Evolutionary conservation across 2,113 vertebrate genomes (phyloP).

Genomic region (Toxostoma redivivum): DNA sequence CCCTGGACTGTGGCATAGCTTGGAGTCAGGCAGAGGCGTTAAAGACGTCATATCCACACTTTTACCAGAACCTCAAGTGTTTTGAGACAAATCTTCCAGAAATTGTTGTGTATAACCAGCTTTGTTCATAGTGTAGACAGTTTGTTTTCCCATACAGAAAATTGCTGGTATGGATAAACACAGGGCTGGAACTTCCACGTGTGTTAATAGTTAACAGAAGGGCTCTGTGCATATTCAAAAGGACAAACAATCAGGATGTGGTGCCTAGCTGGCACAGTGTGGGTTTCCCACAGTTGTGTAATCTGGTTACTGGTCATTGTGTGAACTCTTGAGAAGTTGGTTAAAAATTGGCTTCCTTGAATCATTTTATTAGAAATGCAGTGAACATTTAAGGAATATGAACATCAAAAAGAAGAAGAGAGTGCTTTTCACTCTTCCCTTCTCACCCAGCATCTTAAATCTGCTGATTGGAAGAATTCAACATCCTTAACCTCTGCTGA

Average conservation of each 20-base stretch:
- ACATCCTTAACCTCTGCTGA: neutral
- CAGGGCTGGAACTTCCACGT: neutral
- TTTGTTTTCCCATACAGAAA: neutral
- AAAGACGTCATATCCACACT: neutral
- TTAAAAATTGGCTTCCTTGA: neutral
- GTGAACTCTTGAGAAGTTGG: neutral
- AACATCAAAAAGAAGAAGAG: neutral
- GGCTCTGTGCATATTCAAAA: neutral
- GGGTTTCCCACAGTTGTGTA: constrained; percentile 38
- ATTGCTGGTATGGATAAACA: neutral
- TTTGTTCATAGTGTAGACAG: neutral
- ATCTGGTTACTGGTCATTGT: neutral
- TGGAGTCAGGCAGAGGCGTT: neutral
- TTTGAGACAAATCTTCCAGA: neutral
- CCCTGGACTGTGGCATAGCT: neutral
- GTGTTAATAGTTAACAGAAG: constrained; percentile 48
- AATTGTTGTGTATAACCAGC: neutral
- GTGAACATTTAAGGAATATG: neutral
- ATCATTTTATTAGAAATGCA: neutral
- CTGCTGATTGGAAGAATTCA: neutral
- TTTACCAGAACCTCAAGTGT: neutral
- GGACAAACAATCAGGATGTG: neutral
- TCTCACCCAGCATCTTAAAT: neutral
- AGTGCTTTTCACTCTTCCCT: neutral
- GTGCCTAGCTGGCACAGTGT: neutral